These are phyloP conservation scores for Pristiophorus japonicus DNA, from an alignment of 2,113 vertebrate species.

Conservation along the genomic window DNA sequence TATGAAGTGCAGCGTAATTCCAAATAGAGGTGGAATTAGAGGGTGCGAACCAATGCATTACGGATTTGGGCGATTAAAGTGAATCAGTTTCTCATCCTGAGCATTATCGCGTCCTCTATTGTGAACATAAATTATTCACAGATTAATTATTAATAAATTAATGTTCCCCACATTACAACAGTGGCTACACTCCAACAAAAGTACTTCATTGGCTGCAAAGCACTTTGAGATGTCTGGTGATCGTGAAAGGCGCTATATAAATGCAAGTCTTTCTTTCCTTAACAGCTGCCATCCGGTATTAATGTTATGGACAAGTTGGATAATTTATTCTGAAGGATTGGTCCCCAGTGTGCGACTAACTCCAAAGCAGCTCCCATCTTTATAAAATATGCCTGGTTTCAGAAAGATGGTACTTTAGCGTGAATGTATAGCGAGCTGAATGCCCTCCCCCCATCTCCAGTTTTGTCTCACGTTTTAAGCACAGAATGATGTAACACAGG, in stretches of 20 bases:
- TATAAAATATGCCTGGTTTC: not conserved
- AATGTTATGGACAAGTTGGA: not conserved
- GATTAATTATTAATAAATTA: too few relatives aligned
- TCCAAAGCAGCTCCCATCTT: too few relatives aligned
- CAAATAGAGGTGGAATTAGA: not conserved
- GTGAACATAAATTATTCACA: not conserved
- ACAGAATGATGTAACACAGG: not conserved
- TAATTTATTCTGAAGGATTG: not conserved
- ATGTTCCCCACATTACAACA: too few relatives aligned
- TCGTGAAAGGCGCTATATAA: too few relatives aligned
- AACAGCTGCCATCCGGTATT: not conserved
- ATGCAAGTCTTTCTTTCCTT: too few relatives aligned
- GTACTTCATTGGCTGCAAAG: too few relatives aligned
- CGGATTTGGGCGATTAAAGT: not conserved
- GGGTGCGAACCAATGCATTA: not conserved
- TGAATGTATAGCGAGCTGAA: not conserved
- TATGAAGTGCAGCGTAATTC: not conserved
- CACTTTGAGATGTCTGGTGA: too few relatives aligned
- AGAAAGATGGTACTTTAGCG: not conserved
- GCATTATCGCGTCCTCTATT: not conserved
- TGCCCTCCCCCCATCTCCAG: not conserved
- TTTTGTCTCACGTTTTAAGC: not conserved
- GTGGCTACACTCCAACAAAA: too few relatives aligned
- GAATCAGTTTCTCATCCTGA: not conserved
- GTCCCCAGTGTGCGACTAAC: not conserved